Evolutionary conservation across 2,797 vertebrate species (phyloP).

Genomic region (Chiloscyllium punctatum): DNA sequence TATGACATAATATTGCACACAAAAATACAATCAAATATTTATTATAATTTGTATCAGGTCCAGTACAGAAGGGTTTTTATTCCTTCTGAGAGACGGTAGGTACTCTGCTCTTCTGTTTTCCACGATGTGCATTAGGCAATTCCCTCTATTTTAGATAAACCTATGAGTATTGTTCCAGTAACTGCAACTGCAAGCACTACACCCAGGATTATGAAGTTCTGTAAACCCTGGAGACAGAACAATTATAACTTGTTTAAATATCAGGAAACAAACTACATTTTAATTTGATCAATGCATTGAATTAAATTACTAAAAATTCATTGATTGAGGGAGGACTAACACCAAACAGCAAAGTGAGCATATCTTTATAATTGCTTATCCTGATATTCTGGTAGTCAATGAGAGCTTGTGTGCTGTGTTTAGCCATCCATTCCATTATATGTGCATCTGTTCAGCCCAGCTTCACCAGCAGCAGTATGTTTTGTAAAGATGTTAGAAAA

Average conservation of each 20-base stretch:
- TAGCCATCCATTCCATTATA: neutral
- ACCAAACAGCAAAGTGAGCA: neutral
- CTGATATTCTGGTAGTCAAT: neutral
- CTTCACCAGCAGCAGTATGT: neutral
- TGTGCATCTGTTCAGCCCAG: neutral
- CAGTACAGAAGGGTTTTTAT: neutral
- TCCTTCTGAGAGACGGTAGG: slow-evolving; percentile 1
- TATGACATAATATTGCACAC: slow-evolving; percentile 16
- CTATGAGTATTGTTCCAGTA: slow-evolving; percentile 36
- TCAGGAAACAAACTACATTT: neutral
- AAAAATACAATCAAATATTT: slow-evolving; percentile 13
- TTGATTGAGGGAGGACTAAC: neutral
- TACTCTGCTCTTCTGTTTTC: slow-evolving; percentile 22
- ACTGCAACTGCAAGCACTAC: slow-evolving; percentile 7
- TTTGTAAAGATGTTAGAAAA: neutral
- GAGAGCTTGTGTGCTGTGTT: neutral
- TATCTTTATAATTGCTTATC: neutral
- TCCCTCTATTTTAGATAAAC: slow-evolving; percentile 31
- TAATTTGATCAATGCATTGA: neutral
- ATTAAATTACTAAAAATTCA: neutral
- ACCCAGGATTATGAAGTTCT: slow-evolving; percentile 31
- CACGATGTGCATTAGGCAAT: slow-evolving; percentile 8
- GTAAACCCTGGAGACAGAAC: slow-evolving; percentile 17
- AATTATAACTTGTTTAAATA: neutral
- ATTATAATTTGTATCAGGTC: slow-evolving; percentile 27